Base-by-base conservation (phyloP, 2,888 invertebrate species). In the Harpalus rubripes region DNA sequence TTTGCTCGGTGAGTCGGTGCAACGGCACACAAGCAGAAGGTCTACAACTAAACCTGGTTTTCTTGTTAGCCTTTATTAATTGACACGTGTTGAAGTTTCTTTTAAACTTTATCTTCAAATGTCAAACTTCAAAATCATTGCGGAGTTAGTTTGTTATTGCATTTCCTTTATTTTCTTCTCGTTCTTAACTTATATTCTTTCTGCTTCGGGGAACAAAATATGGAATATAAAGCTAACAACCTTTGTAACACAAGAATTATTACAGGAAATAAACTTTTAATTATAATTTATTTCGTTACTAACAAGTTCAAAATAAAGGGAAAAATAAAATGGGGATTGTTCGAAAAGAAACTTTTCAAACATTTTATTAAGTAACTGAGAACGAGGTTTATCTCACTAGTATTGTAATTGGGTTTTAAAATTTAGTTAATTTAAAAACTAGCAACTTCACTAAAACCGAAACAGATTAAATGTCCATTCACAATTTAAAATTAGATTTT, bases 61-160 rank as follows among this genome's bases (percentile, higher is more conserved):
- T 74, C 44, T 44, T 74, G 72, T 44, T 74, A 74, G 44, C 26
- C 68, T 68, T 68, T 78, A 78, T 78, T 78, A 78, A 78, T 78
- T 78, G 78, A 78, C 78, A 78, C 78, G 78, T 78, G 78, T 78
- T 58, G 58, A 78, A 78, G 26, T 78, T 78, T 78, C 78, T 78
- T 78, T 78, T 58, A 56, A 78, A 78, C 52, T 78, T 78, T 78
- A 78, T 78, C 56, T 58, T 78, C 58, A 56, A 78, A 78, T 58
- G 52, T 78, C 78, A 78, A 58, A 78, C 78, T 78, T 78, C 78
- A 78, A 78, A 78, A 78, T 78, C 78, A 78, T 78, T 58, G 78
- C 26, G 18, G 58, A 56, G 56, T 78, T 78, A 78, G 78, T 78
- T 78, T 68, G 39, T 68, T 68, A 68, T 68, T 68, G 15, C 68